Percentiles rank a stretch among this genome's conserved stretches.
phyloP scores from a whole-genome alignment of 2,797 vertebrate species.

The Picus viridis region DNA sequence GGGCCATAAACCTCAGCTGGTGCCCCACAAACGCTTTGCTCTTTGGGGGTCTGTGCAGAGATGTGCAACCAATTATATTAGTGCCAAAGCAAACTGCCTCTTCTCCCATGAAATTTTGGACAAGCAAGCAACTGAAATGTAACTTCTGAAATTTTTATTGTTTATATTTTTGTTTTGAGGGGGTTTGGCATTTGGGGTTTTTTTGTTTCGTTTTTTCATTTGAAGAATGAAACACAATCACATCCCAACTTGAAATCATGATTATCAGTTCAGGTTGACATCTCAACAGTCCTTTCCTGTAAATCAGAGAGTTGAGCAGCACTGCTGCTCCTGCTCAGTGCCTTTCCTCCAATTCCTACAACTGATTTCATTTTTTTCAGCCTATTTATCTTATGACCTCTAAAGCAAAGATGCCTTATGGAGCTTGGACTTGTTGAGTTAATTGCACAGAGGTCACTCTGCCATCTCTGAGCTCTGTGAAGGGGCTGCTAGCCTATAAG shows the following conservation, averaged over 20 bases:
- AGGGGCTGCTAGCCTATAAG: background rate
- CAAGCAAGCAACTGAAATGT: background rate
- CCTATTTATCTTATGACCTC: background rate
- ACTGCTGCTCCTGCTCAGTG: background rate
- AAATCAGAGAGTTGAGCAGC: background rate
- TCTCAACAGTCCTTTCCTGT: accelerated
- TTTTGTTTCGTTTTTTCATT: background rate
- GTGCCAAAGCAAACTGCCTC: background rate
- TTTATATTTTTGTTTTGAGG: no score
- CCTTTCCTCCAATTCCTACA: background rate
- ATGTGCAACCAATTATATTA: accelerated
- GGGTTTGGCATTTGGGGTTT: no score
- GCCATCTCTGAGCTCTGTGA: background rate
- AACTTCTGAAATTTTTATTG: background rate
- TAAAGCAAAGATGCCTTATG: background rate
- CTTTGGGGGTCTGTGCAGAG: background rate
- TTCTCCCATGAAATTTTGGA: background rate
- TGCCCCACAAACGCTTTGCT: background rate
- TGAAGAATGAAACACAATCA: background rate
- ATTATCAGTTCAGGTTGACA: accelerated
- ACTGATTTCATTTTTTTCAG: background rate
- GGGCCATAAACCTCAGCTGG: background rate
- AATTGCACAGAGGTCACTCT: conserved; percentile 4
- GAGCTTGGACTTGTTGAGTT: background rate
- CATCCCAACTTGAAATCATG: background rate